phyloP scores from a whole-genome alignment of 2,797 vertebrate species.

The Melanotaenia parkinsoni region DNA sequence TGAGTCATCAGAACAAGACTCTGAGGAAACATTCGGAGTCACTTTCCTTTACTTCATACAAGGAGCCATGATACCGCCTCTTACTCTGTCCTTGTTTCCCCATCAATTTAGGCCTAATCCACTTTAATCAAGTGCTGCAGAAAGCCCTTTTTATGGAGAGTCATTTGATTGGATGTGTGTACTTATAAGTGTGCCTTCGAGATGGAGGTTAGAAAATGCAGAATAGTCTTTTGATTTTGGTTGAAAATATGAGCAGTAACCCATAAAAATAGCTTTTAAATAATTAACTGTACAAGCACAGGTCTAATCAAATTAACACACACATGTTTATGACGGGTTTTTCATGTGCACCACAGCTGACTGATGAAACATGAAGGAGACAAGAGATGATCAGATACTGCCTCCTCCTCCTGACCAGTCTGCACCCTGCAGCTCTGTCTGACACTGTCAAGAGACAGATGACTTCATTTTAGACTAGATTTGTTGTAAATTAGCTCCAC shows the following conservation, averaged over 20 bases:
- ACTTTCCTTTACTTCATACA: not conserved
- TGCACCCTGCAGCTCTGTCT: slow-evolving; percentile 47
- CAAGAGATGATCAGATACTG: slow-evolving; percentile 18
- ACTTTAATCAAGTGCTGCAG: not conserved
- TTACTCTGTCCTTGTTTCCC: not conserved
- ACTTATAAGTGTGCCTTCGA: not conserved
- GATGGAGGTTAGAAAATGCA: no score
- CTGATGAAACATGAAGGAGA: slow-evolving; percentile 18
- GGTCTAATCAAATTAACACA: not conserved
- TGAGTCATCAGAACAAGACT: slow-evolving; percentile 10
- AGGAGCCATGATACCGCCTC: slow-evolving; percentile 2
- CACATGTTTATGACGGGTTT: not conserved
- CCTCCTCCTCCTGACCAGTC: not conserved
- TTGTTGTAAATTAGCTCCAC: slow-evolving; percentile 39
- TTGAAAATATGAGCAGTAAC: not conserved
- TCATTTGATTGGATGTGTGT: not conserved
- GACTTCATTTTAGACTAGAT: slow-evolving; percentile 1
- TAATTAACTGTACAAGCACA: not conserved
- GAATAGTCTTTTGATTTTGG: no score
- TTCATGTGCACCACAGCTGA: not conserved
- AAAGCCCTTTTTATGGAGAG: not conserved
- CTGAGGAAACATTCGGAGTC: not conserved
- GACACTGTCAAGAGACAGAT: slow-evolving; percentile 18
- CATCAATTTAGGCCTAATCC: not conserved
- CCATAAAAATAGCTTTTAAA: not conserved